Evolutionary conservation across 2,113 vertebrate species (phyloP), one percentile per base, ranked within the genome.

Genomic region (Anolis sagrei): DNA sequence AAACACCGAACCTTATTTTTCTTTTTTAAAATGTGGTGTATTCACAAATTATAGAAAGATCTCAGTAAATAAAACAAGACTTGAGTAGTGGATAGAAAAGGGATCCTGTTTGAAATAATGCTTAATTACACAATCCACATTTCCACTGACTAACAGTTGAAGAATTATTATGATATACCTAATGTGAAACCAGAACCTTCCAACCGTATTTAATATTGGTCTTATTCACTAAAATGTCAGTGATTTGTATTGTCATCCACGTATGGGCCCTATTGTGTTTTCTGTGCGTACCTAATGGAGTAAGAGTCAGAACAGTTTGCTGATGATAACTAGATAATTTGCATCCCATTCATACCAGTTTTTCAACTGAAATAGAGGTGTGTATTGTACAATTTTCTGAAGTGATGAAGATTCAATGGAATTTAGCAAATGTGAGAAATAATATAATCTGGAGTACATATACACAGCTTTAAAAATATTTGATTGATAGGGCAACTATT

Each of bases 321-420:
- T 77, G 69, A 44, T 86, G 81, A 77, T 86, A 68, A 86, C 32
- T 48, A 79, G 81, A 83, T 36, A 21, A 8, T 88, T 88, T 76
- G 32, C 8, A 91, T 23, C 36, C n/a, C 72, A 19, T 61, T 81
- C 23, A 51, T 32, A 49, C 13, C n/a, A 51, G 7, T 70, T 81
- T 54, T 81, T 23, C 70, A 16, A 7, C 29, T n/a, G 3, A 51
- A 81, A 81, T 4, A 44, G 2, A 11, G 19, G 11, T 69, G 19
- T 32, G n/a, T 81, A 70, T 5, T 29, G 10, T 64, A 1, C n/a
- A 39, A 62, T 83, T 75, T 64, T 51, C 34, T 75, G 81, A 75
- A 44, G 27, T 32, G 18, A 27, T 3, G 44, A 21, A 73, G 72
- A 27, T 32, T 11, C 36, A 6, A n/a, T 13, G 44, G 27, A 32